Conservation (phyloP, 2,888 invertebrate species). For the Leptarthrus brevirostris region DNA sequence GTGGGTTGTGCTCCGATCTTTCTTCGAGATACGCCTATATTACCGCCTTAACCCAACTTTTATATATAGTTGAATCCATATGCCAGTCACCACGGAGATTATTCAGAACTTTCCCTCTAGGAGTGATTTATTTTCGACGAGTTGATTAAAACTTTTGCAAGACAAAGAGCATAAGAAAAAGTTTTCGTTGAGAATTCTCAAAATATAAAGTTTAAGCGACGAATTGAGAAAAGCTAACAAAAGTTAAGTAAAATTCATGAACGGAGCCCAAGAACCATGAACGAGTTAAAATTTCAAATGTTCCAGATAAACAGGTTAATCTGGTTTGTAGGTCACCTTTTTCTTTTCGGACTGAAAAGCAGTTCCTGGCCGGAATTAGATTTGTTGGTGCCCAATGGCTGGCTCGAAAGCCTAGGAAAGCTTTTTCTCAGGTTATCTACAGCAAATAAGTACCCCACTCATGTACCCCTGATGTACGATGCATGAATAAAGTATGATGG, state of each 20-base stretch:
- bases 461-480: constrained; percentile 8
- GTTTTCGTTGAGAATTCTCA: constrained; percentile 7
- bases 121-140: constrained; percentile 52
- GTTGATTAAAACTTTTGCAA: constrained; percentile 52
- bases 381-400: background rate
- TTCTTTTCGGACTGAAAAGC: background rate
- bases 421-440: background rate
- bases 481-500: constrained; percentile 33
- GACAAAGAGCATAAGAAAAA: constrained; percentile 43
- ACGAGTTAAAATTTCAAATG: background rate
- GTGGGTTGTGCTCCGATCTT: constrained; percentile 19
- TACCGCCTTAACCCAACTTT: background rate
- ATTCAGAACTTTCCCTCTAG: constrained; percentile 22
- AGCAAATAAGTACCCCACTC: constrained; percentile 23
- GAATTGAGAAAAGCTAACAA: background rate
- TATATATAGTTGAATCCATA: background rate
- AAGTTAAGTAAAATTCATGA: background rate
- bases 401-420: background rate
- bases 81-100: constrained; percentile 23
- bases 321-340: background rate
- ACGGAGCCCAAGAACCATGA: background rate
- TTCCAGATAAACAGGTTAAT: constrained; percentile 7
- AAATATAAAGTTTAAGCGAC: constrained; percentile 30
- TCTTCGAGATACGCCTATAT: constrained; percentile 5
- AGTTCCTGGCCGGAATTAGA: background rate